Base-by-base conservation (phyloP, 2,113 vertebrate genomes). In the Ceratotherium simum region DNA sequence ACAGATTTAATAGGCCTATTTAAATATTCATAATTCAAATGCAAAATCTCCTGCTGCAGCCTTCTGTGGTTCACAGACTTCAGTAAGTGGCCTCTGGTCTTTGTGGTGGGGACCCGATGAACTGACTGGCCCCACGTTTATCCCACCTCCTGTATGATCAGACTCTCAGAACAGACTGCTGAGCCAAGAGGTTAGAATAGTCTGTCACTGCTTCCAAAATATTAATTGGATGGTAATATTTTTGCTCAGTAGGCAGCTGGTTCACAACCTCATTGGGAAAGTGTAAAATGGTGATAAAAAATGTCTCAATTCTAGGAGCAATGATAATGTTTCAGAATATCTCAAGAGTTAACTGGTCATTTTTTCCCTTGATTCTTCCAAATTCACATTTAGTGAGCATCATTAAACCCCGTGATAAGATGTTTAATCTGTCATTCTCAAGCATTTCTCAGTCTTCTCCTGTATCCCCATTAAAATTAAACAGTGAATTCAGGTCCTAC, bases 141-240 rank as follows among this genome's bases (percentile, higher is more conserved):
- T 88, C 84, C 90, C 48, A 39, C 84, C 64, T 96, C 90, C 97
- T 97, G 87, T 84, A 46, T 33, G 83, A 96, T 96, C 96, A 96
- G 97, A 92, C 76, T 21, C 93, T 84, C 84, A 7, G 97, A 98
- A 97, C 98, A 97, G 98, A 96, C 97, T 94, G 95, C 95, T 64
- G 75, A 96, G 98, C 95, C 97, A 94, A 60, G 83, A 96, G 98
- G 97, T 97, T 94, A 97, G n/a, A 23, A 17, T 18, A 25, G 39
- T 67, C 87, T 96, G 96, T 96, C 98, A 88, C 5, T 65, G 97
- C 97, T 97, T 98, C 97, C 97, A 98, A 98, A 98, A 97, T 97
- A 98, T 98, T 98, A 98, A 98, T 98, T 98, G 98, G 95, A 97
- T 96, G 97, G 97, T 97, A 96, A 97, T 96, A 98, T 94, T 96